Percentiles rank a stretch among this genome's conserved stretches.
phyloP scores from a whole-genome alignment of 2,113 vertebrate genomes.

The Mustela nigripes region DNA sequence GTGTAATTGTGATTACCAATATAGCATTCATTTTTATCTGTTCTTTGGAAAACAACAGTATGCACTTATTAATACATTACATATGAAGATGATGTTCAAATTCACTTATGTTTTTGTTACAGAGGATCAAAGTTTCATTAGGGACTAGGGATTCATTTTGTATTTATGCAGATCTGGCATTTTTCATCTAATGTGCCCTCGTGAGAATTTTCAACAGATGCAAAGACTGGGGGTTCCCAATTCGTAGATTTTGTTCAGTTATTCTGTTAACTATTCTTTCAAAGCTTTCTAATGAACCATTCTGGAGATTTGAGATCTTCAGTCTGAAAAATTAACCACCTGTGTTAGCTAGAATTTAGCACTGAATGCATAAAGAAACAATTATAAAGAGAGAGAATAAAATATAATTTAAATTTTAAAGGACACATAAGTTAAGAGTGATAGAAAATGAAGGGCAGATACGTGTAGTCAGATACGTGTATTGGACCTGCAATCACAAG shows the following conservation, averaged over 20 bases:
- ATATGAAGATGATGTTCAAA: constrained; percentile 72
- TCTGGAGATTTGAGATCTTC: background rate
- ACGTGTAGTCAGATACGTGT: background rate
- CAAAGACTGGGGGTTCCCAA: background rate
- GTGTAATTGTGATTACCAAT: background rate
- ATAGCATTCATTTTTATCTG: constrained; percentile 36
- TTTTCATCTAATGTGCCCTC: constrained; percentile 18
- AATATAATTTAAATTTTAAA: constrained; percentile 33
- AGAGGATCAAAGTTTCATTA: constrained; percentile 27
- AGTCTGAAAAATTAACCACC: constrained; percentile 19
- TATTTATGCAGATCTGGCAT: constrained; percentile 27
- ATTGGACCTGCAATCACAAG: background rate
- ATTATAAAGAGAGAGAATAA: background rate
- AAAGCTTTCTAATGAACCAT: constrained; percentile 9
- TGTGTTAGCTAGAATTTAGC: constrained; percentile 43
- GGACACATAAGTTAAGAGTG: background rate
- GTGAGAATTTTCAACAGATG: constrained; percentile 41
- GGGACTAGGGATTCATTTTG: background rate
- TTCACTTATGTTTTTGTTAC: constrained; percentile 42
- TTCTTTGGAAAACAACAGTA: background rate
- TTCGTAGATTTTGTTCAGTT: constrained; percentile 54
- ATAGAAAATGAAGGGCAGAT: background rate
- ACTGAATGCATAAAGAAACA: background rate
- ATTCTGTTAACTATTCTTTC: constrained; percentile 68
- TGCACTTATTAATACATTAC: constrained; percentile 64